Evolutionary conservation across 2,113 vertebrate species (phyloP), one percentile per base, ranked within the genome.

Genomic region (Cephalophus harveyi): DNA sequence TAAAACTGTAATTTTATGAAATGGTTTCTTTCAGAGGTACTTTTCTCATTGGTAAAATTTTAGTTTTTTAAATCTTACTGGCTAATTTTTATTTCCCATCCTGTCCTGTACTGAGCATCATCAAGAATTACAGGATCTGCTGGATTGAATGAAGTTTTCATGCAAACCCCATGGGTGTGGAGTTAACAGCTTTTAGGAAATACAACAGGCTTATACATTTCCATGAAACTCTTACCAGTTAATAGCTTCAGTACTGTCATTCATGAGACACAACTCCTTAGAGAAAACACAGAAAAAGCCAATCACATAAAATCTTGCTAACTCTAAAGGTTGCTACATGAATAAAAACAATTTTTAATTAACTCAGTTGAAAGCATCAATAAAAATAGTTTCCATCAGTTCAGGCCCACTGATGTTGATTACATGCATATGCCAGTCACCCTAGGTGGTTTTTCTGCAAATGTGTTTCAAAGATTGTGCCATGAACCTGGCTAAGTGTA

Each of bases 331-430:
- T 27, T 81, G 7, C 93, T 60, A 50, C 33, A 90, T 52, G 48
- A 96, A 60, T 90, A 81, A 83, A 89, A 94, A 52, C 43, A 36
- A 93, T 50, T 85, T 90, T 92, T 60, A 86, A 92, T 89, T 28
- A 94, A 83, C 40, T 85, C 62, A 90, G 7, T 0, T 48, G 36
- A 79, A 82, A 95, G 57, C 28, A 92, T n/a, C 87, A 52, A 50
- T 84, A 50, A 95, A 96, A 88, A 87, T 6, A 92, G 59, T 62
- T 90, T 96, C 55, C 21, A 92, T 55, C 50, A 78, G 40, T 17
- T 95, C 52, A 90, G 88, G 83, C 36, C 87, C 95, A 82, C 43
- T n/a, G 19, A 83, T 15, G 33, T 64, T 85, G 76, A 71, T 23
- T 30, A 87, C 59, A 55, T 6, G 9, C 14, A 57, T 85, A 43